A percentile compares a stretch with the other conserved stretches of the same genome.
Conservation (phyloP, 2,888 invertebrate genomes). For the Opisthograptis luteolata region DNA sequence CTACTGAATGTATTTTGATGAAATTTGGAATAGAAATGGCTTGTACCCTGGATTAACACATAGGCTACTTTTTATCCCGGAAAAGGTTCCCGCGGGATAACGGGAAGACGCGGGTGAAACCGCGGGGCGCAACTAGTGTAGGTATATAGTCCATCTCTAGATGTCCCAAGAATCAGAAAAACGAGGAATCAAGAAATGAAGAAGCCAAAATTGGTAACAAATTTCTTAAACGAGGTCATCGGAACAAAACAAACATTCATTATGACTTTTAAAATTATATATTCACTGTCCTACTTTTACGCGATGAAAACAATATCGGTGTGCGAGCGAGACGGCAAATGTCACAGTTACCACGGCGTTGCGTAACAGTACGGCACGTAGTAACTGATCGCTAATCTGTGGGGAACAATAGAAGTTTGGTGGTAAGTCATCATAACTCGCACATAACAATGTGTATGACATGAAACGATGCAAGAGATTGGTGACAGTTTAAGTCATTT, state of each 20-base stretch:
- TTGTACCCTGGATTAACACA: no score
- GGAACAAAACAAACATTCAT: constrained; percentile 27
- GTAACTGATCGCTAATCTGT: constrained; percentile 31
- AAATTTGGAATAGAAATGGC: no score
- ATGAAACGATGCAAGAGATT: constrained; percentile 5
- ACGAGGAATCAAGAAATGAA: neutral
- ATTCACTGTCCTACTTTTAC: constrained; percentile 21
- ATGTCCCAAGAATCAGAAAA: neutral
- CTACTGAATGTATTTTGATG: no score
- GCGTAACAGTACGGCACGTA: constrained; percentile 44
- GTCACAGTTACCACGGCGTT: constrained; percentile 59
- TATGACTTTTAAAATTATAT: constrained; percentile 14
- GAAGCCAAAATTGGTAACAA: neutral
- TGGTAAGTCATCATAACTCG: constrained; percentile 14
- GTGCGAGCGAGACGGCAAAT: constrained; percentile 34
- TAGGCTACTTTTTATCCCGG: no score
- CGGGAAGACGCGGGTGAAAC: no score
- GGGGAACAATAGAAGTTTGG: constrained; percentile 23
- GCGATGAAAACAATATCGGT: constrained; percentile 12
- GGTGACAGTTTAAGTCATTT: neutral
- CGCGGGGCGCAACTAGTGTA: no score
- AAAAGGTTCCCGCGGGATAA: no score
- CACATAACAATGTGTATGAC: constrained; percentile 8
- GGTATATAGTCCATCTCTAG: no score
- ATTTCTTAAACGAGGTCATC: constrained; percentile 25